Evolutionary conservation across 2,113 vertebrate species (phyloP).

Genomic region (Pagrus major): DNA sequence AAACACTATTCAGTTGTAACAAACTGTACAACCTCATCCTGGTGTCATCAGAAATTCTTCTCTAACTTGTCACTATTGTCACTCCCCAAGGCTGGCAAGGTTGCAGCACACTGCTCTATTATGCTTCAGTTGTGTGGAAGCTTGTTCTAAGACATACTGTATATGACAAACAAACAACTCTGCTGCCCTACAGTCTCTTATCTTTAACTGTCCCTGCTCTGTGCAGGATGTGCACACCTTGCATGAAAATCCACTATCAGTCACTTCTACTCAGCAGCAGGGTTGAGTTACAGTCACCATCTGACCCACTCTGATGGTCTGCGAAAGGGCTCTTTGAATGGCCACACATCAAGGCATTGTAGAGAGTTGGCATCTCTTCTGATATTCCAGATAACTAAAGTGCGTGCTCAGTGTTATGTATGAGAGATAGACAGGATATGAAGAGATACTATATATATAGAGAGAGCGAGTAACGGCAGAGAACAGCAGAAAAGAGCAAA

Average conservation of each 20-base stretch:
- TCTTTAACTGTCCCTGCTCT: slow-evolving; percentile 27
- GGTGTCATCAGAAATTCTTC: not conserved
- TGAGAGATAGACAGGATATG: slow-evolving; percentile 45
- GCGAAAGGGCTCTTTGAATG: slow-evolving; percentile 48
- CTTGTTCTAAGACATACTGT: slow-evolving; percentile 8
- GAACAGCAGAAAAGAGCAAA: slow-evolving; percentile 14
- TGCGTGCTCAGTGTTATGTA: slow-evolving; percentile 15
- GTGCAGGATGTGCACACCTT: slow-evolving; percentile 28
- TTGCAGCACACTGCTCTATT: not conserved
- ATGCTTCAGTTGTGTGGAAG: not conserved
- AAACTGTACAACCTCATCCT: not conserved
- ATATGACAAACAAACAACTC: slow-evolving; percentile 28
- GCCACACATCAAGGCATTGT: slow-evolving; percentile 42
- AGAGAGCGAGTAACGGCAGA: not conserved
- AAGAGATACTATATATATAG: slow-evolving; percentile 3
- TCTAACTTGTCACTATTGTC: not conserved
- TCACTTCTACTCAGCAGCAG: slow-evolving; percentile 47
- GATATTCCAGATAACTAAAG: slow-evolving; percentile 58
- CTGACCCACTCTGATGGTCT: slow-evolving; percentile 40
- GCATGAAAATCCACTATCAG: slow-evolving; percentile 40
- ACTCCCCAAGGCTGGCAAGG: not conserved
- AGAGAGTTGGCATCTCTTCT: slow-evolving; percentile 48
- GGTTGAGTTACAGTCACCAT: slow-evolving; percentile 63
- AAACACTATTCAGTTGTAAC: not conserved
- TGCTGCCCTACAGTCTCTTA: slow-evolving; percentile 23